Evolutionary conservation across 1,140 invertebrate genomes (phyloP), one percentile per base, ranked within the genome.

Genomic region (Dolichoris vasculosae): DNA sequence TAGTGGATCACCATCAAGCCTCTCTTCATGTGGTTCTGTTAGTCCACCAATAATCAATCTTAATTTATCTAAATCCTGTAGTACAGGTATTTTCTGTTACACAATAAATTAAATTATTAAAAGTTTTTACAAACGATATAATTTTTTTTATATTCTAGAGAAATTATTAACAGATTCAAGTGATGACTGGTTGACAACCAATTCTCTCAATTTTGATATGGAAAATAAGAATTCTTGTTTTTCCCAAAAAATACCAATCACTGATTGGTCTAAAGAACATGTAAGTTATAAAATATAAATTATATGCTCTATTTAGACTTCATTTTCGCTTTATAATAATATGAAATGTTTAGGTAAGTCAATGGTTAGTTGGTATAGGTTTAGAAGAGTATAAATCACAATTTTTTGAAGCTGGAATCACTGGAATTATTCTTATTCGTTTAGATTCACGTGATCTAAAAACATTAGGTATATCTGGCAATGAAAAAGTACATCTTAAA

Each of bases 371-470:
- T 73, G 96, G 96, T 55, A 94, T 95, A 40, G 96, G 97, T 46
- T 92, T 99, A 90, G 97, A 98, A 88, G 95, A 97, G 73, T 97
- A 98, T 91, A 96, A 97, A 79, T 94, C 96, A 32, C 95, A 96
- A 87, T 98, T 99, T 92, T 95, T 96, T 73, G 96, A 98, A 86
- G 95, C 97, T 88, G 96, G 96, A 88, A 96, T 99, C 48, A 96
- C 97, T 90, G 98, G 98, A 17, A 94, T 95, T 38, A 95, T 96
- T 73, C 94, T 99, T 35, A 91, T 99, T 40, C 95, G 96, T 85
- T 93, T 99, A 43, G 97, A 98, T 89, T 97, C 97, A 1, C 95
- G 97, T 32, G 97, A 98, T 92, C 95, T 99, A 59, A 99, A 99
- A 94, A 95, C 95, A 84, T 94, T 98, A 59, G 97, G 97, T 40